Evolutionary conservation across 2,113 vertebrate species (phyloP).

Genomic region (Ahaetulla prasina): DNA sequence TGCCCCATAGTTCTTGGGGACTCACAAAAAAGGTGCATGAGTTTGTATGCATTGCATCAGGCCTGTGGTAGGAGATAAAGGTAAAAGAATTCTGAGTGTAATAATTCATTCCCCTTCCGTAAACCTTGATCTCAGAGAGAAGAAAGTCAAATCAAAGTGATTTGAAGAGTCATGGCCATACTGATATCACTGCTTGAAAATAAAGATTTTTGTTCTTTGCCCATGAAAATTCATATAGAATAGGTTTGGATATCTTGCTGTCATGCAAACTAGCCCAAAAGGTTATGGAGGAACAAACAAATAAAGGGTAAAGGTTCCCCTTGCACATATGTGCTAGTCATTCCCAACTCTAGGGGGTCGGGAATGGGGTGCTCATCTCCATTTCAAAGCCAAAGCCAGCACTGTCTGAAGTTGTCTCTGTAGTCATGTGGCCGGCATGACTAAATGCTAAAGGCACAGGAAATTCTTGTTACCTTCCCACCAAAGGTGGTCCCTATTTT

Average conservation of each 20-base stretch:
- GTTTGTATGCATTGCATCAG: background rate
- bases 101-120: background rate
- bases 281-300: background rate
- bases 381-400: too few relatives aligned
- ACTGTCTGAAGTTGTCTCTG: too few relatives aligned
- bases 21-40: background rate
- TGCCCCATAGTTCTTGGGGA: background rate
- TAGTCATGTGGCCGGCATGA: too few relatives aligned
- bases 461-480: too few relatives aligned
- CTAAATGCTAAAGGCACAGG: too few relatives aligned
- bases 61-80: background rate
- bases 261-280: background rate
- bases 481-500: too few relatives aligned
- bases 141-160: background rate
- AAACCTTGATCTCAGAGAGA: background rate
- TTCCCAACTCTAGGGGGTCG: too few relatives aligned
- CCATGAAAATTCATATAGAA: background rate
- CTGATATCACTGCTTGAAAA: background rate
- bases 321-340: too few relatives aligned
- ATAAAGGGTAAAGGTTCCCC: too few relatives aligned
- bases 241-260: background rate
- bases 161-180: background rate
- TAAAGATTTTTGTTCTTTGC: background rate
- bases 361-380: too few relatives aligned
- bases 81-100: background rate